These are phyloP conservation scores for Tarsius wallacei DNA, from an alignment of 2,797 vertebrate genomes.

Conservation along the genomic window DNA sequence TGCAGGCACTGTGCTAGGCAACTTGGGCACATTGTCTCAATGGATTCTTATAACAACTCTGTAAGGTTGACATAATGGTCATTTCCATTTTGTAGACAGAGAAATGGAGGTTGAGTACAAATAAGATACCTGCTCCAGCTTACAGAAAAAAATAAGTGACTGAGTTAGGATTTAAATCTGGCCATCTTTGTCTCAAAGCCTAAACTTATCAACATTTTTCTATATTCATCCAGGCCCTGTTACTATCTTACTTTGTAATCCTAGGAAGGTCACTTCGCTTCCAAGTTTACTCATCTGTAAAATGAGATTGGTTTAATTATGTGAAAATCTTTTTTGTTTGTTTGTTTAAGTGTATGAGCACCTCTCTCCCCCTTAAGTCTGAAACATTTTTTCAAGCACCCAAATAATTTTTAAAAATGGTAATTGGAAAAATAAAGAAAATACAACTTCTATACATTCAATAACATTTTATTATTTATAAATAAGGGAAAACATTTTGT, in stretches of 20 bases:
- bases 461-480: background rate
- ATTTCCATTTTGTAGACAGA: background rate
- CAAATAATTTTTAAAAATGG: background rate
- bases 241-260: background rate
- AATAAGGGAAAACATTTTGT: background rate
- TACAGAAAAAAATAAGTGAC: background rate
- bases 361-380: background rate
- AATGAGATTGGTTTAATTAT: background rate
- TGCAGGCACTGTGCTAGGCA: no score
- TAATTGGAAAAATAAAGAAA: conserved; percentile 17
- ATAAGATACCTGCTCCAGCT: background rate
- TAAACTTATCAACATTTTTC: background rate
- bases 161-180: background rate
- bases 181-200: background rate
- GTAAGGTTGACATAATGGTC: background rate
- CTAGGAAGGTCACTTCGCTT: background rate
- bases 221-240: background rate
- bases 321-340: background rate
- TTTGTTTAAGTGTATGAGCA: background rate
- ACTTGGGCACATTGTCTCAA: background rate
- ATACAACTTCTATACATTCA: background rate
- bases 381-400: background rate
- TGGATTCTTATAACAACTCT: background rate
- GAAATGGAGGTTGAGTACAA: background rate
- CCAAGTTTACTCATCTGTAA: background rate